Base-by-base conservation (phyloP, 2,797 vertebrate species). In the Parotocinclus haroldoi region DNA sequence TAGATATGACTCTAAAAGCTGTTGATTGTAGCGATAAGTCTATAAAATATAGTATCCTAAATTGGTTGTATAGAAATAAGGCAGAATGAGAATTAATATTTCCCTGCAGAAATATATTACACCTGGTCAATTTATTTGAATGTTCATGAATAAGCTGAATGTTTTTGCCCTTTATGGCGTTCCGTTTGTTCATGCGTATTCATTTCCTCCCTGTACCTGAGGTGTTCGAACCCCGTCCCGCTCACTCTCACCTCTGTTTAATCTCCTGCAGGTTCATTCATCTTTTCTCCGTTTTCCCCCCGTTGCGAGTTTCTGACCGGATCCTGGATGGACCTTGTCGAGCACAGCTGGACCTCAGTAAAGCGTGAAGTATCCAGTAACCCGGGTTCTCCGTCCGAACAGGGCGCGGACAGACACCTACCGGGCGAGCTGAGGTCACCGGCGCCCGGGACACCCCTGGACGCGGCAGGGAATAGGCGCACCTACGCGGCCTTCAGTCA, bases 321-420 rank as follows among this genome's bases (percentile, higher is more conserved):
- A 87, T 91, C 91, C 89, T 96, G 96, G 93, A 99, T 99, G 96
- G 96, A 97, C 93, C 93, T 95, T 91, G 92, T 91, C 83, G 95
- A 96, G 85, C 86, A 89, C 87, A 89, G 91, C 92, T 99, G 96
- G 93, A 93, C 94, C 88, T 92, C 92, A 88, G 90, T 94, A 79
- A 98, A 96, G 91, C 89, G 93, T 84, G 91, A 95, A 83, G 86
- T 88, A 78, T 88, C 91, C 80, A 92, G 88, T 84, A 89, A 88
- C 88, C 86, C 89, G 74, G 82, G 87, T 80, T 90, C 84, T 74
- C 89, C 86, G 82, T 89, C 83, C 84, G 93, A 88, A 66, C 89
- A 69, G 80, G 90, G 78, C 79, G 84, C 73, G 84, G 85, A 57
- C 90, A 89, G 79, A 78, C 81, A 71, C 87, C 45, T 80, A 65